Evolutionary conservation across 2,888 invertebrate genomes (phyloP).

Genomic region (Cepaea hortensis): DNA sequence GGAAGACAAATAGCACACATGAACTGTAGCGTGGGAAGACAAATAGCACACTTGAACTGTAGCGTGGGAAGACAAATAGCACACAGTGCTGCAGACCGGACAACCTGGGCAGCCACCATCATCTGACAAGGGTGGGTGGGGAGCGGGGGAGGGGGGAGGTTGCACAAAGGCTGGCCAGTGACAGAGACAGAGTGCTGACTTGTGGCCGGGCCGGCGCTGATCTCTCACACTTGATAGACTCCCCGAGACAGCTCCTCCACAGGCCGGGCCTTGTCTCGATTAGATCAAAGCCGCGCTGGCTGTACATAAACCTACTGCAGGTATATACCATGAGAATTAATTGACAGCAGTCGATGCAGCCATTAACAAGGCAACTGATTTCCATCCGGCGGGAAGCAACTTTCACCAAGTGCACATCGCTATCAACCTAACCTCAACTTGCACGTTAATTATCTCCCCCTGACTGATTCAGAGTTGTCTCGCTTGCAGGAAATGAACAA

Average conservation of each 20-base stretch:
- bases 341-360: background rate
- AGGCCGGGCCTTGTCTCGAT: background rate
- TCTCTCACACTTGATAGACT: background rate
- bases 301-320: background rate
- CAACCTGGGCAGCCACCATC: too few species aligned
- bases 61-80: too few species aligned
- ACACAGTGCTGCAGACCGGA: too few species aligned
- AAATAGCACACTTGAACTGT: too few species aligned
- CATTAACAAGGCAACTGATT: conserved; percentile 8
- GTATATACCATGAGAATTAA: background rate
- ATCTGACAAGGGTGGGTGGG: too few species aligned
- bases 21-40: too few species aligned
- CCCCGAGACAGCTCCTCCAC: conserved; percentile 4
- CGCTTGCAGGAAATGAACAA: background rate
- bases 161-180: background rate
- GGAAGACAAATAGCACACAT: too few species aligned
- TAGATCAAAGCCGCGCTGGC: background rate
- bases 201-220: background rate
- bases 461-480: background rate
- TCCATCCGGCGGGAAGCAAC: background rate
- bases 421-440: background rate
- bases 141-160: too few species aligned
- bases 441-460: background rate
- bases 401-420: conserved; percentile 9
- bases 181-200: background rate